phyloP scores from a whole-genome alignment of 1,140 invertebrate genomes.

The Trypoxylus dichotomus region DNA sequence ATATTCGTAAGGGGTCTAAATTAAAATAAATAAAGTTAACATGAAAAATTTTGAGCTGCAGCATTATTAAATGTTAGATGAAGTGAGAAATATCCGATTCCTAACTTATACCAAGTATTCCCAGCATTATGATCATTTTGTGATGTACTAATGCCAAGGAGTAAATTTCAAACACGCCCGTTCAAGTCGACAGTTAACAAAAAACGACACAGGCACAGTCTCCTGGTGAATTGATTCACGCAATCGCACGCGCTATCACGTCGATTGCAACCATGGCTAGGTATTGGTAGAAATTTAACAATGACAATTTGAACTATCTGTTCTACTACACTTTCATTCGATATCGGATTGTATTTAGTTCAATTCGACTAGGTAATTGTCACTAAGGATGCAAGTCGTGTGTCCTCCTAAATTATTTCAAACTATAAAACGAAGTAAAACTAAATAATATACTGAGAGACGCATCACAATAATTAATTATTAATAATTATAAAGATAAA shows the following conservation, averaged over 20 bases:
- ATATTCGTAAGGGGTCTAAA: too few relatives aligned
- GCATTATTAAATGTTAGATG: too few relatives aligned
- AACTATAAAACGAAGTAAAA: background rate
- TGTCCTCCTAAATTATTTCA: conserved; percentile 1
- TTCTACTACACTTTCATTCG: background rate
- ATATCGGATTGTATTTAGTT: background rate
- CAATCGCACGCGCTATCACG: conserved; percentile 9
- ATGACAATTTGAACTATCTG: background rate
- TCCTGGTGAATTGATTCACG: conserved; percentile 1
- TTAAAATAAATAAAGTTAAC: too few relatives aligned
- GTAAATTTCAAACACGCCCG: background rate
- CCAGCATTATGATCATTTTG: background rate
- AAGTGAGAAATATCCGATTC: too few relatives aligned
- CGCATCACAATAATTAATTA: conserved; percentile 32
- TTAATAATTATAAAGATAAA: conserved; percentile 19
- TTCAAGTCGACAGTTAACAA: background rate
- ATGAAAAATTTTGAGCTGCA: too few relatives aligned
- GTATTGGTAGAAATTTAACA: conserved; percentile 3
- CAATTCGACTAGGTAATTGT: background rate
- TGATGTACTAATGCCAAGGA: background rate
- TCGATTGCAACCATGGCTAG: background rate
- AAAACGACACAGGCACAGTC: conserved; percentile 12
- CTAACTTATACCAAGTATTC: too few relatives aligned
- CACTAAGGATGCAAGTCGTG: background rate
- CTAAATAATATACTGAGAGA: background rate